Base-by-base conservation (phyloP, 2,797 vertebrate species). In the Pangasius krempfi region DNA sequence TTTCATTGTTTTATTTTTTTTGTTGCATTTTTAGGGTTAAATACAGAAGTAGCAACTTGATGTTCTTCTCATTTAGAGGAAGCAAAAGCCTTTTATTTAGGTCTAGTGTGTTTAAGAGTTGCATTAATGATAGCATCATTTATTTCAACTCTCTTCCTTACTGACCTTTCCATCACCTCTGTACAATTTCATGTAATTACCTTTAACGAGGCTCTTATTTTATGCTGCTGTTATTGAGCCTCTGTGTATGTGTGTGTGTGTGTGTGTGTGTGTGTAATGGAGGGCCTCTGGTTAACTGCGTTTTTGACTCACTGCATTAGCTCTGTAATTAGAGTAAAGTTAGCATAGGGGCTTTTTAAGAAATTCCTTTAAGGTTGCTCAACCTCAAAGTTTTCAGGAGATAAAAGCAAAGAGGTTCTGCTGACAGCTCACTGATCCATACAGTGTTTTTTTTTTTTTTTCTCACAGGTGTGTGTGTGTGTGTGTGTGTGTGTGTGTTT, bases 131-230 rank as follows among this genome's bases (percentile, higher is more conserved):
- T 87, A 87, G 83, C 88, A 84, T 50, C 88, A 83, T 50, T 66
- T 78, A 81, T 91, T 87, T 58, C 25, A 68, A 60, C 75, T 37
- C 72, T 80, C 62, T 52, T 73, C 22, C 18, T 56, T 87, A 87
- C 73, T 88, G 90, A 90, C 90, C 92, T 91, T 84, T 72, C n/a
- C 83, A 89, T 93, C 89, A 88, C 84, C 90, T 92, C 70, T 64
- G 90, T 79, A 92, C 93, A 94, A 94, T 91, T 88, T 87, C 88
- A 89, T 87, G 89, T 93, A 94, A 94, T 94, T 85, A 90, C 90
- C 85, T 91, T 91, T 89, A 89, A 93, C 89, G 91, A 91, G 66
- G 79, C 72, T 20, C 68, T 90, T 90, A 87, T 92, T 94, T 93
- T 56, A 85, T 91, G 88, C 90, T 89, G 40, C 80, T 89, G 91